Evolutionary conservation across 2,888 invertebrate species (phyloP), one percentile per base, ranked within the genome.

Genomic region (Hanleya hanleyi): DNA sequence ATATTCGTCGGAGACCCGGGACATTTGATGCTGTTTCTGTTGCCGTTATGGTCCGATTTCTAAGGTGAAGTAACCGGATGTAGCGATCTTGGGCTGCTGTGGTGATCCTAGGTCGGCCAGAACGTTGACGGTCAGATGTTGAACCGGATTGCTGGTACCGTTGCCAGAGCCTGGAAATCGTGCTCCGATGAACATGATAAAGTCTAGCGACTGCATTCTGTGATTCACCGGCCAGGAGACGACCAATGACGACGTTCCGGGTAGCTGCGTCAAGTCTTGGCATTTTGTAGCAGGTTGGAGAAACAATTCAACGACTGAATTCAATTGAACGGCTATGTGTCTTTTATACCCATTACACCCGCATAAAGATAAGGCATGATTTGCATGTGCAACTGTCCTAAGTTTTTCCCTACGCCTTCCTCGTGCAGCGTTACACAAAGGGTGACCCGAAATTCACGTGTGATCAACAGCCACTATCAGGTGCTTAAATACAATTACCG

Each of bases 71-170:
- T 32, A 51, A 50, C 37, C 18, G 32, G 36, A 68, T 68, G 38
- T 51, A 57, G 36, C 51, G 51, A 50, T 68, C 68, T 36, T 68
- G 68, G n/a, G 51, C 68, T 35, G n/a, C 36, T 22, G 51, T 68
- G 4, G 68, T 68, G n/a, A 51, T 47, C 18, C 51, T 15, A 32
- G 51, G 68, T 57, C 57, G 4, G 35, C 68, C 68, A 37, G n/a
- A 35, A 33, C 68, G 15, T 18, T n/a, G 68, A 29, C 26, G 68
- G 51, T 68, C 68, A 18, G 29, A 35, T 57, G 57, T 36, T 35
- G 35, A 32, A 7, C 4, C 36, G 33, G 22, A 33, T 57, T 36
- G 51, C 57, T 51, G 68, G 57, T 35, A 50, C 57, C 37, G 26
- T 35, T 68, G 18, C 50, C 50, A 57, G n/a, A 68, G 36, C 7